Conservation (phyloP, 2,797 vertebrate species). For the Periparus ater region DNA sequence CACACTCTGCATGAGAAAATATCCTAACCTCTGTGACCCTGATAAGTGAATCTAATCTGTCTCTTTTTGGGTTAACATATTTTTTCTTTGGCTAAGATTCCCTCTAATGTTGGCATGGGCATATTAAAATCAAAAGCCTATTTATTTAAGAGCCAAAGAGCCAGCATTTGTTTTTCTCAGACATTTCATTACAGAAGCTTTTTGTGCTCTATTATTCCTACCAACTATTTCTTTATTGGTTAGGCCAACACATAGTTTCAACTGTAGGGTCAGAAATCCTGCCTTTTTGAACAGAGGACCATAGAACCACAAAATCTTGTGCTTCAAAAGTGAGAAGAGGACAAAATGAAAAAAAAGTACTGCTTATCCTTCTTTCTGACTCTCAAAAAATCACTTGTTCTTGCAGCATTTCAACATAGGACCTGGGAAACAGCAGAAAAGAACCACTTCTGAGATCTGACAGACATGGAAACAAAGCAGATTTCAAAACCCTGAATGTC, state of each 20-base stretch:
- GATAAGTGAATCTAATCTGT: not conserved
- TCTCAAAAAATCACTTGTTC: not conserved
- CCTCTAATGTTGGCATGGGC: accelerated
- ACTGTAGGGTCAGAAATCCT: not conserved
- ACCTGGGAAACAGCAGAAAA: not conserved
- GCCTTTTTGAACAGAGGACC: not conserved
- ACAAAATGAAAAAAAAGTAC: not conserved
- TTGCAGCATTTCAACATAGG: not conserved
- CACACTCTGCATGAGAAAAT: not conserved
- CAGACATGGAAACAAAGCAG: not conserved
- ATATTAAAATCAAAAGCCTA: not conserved
- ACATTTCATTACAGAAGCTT: not conserved
- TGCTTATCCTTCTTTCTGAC: not conserved
- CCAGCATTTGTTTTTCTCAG: not conserved
- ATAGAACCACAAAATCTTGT: accelerated
- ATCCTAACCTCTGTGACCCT: not conserved
- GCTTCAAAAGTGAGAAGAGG: not conserved
- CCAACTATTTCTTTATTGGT: not conserved
- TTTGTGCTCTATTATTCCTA: not conserved
- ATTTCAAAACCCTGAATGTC: not conserved
- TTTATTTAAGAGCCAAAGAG: not conserved
- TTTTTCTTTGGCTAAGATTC: not conserved
- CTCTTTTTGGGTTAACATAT: not conserved
- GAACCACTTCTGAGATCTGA: accelerated
- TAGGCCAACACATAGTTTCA: not conserved